Evolutionary conservation across 2,888 invertebrate species (phyloP).

Genomic region (Spialia ferax): DNA sequence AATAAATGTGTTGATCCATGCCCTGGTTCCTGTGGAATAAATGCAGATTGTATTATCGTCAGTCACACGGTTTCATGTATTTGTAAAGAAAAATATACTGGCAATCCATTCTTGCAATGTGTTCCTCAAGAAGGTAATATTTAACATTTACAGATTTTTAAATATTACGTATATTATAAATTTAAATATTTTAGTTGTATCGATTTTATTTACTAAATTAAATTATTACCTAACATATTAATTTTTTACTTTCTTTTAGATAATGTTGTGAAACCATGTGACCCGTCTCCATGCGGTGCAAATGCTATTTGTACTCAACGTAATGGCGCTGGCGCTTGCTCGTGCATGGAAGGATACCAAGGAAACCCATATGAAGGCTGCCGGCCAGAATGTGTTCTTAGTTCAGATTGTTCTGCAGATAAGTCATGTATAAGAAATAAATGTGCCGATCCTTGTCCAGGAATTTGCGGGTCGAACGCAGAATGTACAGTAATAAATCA

Average conservation of each 20-base stretch:
- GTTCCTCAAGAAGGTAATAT: conserved; percentile 83
- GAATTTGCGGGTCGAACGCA: conserved; percentile 93
- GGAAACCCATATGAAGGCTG: conserved; percentile 96
- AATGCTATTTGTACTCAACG: conserved; percentile 93
- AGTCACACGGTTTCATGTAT: conserved; percentile 94
- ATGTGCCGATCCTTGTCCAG: conserved; percentile 95
- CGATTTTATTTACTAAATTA: too few species aligned
- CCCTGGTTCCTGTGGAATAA: conserved; percentile 93
- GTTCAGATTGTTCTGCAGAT: conserved; percentile 94
- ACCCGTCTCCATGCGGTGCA: conserved; percentile 95
- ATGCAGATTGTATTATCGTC: conserved; percentile 93
- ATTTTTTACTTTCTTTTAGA: conserved; percentile 66
- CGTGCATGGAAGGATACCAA: conserved; percentile 92
- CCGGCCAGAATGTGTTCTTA: conserved; percentile 94
- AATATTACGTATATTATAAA: too few species aligned
- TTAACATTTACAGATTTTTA: neutral
- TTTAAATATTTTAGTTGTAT: too few species aligned
- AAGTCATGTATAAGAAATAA: conserved; percentile 94
- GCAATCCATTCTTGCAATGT: conserved; percentile 94
- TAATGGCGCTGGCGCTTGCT: conserved; percentile 93
- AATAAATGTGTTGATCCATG: conserved; percentile 93
- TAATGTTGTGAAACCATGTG: conserved; percentile 90
- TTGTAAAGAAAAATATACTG: conserved; percentile 91
- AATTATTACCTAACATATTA: neutral
- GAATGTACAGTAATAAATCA: conserved; percentile 95